These are phyloP conservation scores for Chrysocyon brachyurus DNA, from an alignment of 2,797 vertebrate species.

Conservation along the genomic window DNA sequence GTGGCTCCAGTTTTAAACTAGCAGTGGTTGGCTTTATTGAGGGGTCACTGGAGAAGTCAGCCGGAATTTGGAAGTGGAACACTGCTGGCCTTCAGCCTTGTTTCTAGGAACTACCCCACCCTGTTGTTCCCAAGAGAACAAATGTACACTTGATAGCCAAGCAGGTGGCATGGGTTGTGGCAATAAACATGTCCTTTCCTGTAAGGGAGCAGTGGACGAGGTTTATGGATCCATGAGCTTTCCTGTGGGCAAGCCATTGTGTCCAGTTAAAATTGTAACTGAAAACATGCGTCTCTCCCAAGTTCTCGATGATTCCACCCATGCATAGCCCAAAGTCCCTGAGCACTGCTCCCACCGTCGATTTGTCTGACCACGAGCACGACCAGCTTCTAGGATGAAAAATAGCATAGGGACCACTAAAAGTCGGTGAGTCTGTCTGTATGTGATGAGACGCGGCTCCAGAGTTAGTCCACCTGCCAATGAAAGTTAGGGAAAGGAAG, in stretches of 20 bases:
- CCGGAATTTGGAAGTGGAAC: constrained; percentile 73
- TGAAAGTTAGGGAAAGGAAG: constrained; percentile 64
- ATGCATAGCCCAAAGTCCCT: neutral
- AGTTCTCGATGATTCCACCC: constrained; percentile 13
- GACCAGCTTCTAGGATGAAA: neutral
- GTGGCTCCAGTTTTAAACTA: constrained; percentile 72
- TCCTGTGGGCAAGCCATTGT: constrained; percentile 73
- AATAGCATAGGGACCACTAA: neutral
- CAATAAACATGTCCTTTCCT: constrained; percentile 76
- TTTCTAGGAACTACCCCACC: constrained; percentile 67
- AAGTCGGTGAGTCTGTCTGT: neutral
- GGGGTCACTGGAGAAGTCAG: constrained; percentile 70
- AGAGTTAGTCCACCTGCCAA: constrained; percentile 40
- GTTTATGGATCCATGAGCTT: constrained; percentile 72
- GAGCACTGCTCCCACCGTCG: neutral
- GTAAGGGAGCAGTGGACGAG: neutral
- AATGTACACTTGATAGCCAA: constrained; percentile 44
- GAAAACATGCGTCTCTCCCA: constrained; percentile 60
- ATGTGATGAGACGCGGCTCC: neutral
- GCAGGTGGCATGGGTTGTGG: constrained; percentile 14
- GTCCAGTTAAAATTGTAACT: constrained; percentile 70
- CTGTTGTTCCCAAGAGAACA: constrained; percentile 72
- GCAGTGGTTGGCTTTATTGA: constrained; percentile 68
- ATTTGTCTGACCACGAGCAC: neutral
- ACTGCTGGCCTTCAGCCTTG: constrained; percentile 66